A percentile compares a stretch with the other conserved stretches of the same genome.
Evolutionary conservation across 2,797 vertebrate species (phyloP).

Genomic region (Peromyscus attwateri): DNA sequence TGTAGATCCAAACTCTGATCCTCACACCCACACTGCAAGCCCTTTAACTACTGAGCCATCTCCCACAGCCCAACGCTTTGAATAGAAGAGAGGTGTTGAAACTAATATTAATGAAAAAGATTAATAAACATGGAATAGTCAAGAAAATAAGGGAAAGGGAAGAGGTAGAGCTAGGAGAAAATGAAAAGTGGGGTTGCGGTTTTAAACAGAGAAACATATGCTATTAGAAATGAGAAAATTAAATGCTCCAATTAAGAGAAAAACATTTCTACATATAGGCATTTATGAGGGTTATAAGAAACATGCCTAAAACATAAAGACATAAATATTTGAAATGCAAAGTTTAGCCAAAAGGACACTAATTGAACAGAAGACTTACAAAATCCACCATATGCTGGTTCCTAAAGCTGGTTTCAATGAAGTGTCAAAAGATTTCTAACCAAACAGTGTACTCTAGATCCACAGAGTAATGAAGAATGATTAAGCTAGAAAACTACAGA

Average conservation of each 20-base stretch:
- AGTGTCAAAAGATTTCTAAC: neutral
- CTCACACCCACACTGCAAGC: neutral
- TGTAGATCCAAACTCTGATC: neutral
- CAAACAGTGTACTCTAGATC: neutral
- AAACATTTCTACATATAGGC: neutral
- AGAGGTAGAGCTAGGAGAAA: neutral
- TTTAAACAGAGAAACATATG: neutral
- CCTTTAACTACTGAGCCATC: neutral
- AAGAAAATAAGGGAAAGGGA: neutral
- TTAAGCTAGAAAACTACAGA: slow-evolving; percentile 44
- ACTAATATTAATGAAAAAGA: neutral
- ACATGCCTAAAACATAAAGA: neutral
- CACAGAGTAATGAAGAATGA: neutral
- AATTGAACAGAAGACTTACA: neutral
- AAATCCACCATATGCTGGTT: neutral
- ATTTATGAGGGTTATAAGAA: slow-evolving; percentile 12
- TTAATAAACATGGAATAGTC: neutral
- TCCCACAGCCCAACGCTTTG: neutral
- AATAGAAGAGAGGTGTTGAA: slow-evolving; percentile 5
- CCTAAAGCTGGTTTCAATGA: neutral
- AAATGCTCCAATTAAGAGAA: neutral
- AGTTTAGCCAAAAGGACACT: neutral
- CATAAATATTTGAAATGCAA: neutral
- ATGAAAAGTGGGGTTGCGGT: neutral
- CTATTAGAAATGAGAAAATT: neutral